Base-by-base conservation (phyloP, 2,888 invertebrate species). In the Tipula confusa region DNA sequence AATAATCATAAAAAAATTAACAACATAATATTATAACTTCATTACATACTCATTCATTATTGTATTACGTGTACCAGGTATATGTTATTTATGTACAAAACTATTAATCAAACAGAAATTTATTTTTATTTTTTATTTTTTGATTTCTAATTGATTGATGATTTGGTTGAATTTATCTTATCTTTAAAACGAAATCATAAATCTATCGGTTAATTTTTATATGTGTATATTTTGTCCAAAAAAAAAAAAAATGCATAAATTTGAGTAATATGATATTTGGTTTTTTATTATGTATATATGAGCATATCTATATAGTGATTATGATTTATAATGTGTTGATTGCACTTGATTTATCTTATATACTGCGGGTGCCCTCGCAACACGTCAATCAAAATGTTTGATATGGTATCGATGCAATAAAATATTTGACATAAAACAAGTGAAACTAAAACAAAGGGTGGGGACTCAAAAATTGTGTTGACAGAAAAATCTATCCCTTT, bases 101-200 rank as follows among this genome's bases (percentile, higher is more conserved):
- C 64, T 64, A 64, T 64, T 64, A 64, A 64, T 64, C 64, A 64
- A 64, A 33, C 6, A n/a, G n/a, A n/a, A n/a, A n/a, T 24, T 24
- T 64, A 24, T 43, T 43, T 38, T 13, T 38, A 13, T 15, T 43
- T 43, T 43, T 15, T 43, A 15, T 43, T 43, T 43, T 64, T 64
- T 64, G 9, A 64, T 64, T 64, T 64, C 64, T 64, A 64, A 64
- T 64, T 64, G 64, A 64, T 64, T 64, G 64, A 64, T 64, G 64
- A 64, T 64, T 64, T 64, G 24, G 64, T 11, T 24, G 24, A 64
- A 64, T 64, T 64, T 64, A 64, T 64, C 64, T 64, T 64, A 64
- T 64, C 64, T 64, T 24, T 24, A 9, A 64, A 64, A 64, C 13
- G 64, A 64, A 64, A 64, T 64, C 64, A 64, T 64, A 64, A 64